phyloP scores from a whole-genome alignment of 2,797 vertebrate species.

The Onychomys torridus region DNA sequence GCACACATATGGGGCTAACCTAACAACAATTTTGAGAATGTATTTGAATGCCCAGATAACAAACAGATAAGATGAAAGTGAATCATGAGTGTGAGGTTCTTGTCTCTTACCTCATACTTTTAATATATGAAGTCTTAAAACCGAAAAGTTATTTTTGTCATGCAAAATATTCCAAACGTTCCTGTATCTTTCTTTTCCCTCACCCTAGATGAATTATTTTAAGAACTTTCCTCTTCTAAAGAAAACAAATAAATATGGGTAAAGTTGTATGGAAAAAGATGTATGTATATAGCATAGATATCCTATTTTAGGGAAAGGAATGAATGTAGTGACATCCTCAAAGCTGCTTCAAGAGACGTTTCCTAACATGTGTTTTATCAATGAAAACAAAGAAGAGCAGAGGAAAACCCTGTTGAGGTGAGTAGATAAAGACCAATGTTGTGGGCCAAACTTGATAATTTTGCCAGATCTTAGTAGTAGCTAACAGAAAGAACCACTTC shows the following conservation, averaged over 20 bases:
- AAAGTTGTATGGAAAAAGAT: conserved; percentile 22
- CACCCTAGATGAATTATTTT: conserved; percentile 74
- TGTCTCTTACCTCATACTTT: conserved; percentile 58
- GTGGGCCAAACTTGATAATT: neutral
- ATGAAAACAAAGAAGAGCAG: neutral
- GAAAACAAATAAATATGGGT: conserved; percentile 52
- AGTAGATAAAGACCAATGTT: neutral
- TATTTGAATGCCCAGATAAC: neutral
- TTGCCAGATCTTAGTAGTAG: conserved; percentile 38
- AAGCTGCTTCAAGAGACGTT: neutral
- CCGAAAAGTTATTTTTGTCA: neutral
- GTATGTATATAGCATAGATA: conserved; percentile 71
- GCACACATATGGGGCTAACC: neutral
- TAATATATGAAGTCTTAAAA: conserved; percentile 61
- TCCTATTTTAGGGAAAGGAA: conserved; percentile 64
- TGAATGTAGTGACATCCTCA: conserved; percentile 17
- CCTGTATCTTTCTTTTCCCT: conserved; percentile 6
- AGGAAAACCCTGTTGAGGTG: neutral
- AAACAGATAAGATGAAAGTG: neutral
- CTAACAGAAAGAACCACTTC: conserved; percentile 1
- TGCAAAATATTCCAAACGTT: conserved; percentile 32
- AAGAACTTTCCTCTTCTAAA: conserved; percentile 58
- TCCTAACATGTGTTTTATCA: neutral
- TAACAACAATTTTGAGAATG: neutral
- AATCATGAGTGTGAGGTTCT: neutral